Percentiles rank a stretch among this genome's conserved stretches.
Conservation (phyloP, 2,113 vertebrate genomes). For the Macrotus californicus region DNA sequence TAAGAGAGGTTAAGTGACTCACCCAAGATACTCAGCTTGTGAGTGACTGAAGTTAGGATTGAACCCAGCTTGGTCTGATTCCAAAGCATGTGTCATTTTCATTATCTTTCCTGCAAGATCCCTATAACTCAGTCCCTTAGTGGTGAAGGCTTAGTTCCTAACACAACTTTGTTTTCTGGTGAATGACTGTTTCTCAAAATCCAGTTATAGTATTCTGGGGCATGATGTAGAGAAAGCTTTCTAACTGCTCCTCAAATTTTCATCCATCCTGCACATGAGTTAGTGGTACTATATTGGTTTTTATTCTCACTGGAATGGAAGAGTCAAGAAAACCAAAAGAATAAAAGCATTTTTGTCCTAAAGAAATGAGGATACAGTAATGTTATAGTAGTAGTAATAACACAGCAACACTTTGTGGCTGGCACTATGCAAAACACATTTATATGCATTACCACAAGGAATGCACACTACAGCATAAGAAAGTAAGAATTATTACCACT, state of each 20-base stretch:
- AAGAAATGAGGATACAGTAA: not conserved
- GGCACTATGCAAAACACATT: not conserved
- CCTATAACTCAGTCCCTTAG: not conserved
- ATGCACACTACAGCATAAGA: not conserved
- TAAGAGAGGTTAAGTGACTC: not conserved
- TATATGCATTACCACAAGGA: not conserved
- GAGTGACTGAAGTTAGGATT: not conserved
- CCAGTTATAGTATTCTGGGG: not conserved
- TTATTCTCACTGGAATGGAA: not conserved
- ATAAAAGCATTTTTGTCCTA: not conserved
- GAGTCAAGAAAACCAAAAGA: not conserved
- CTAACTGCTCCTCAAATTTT: not conserved
- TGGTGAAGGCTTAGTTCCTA: not conserved
- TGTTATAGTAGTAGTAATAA: not conserved
- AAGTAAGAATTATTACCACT: not conserved
- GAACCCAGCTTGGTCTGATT: not conserved
- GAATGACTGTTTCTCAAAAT: not conserved
- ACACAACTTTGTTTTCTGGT: not conserved
- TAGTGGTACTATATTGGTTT: accelerated
- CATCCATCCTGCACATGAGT: not conserved
- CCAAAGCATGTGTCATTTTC: not conserved
- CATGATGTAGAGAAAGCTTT: not conserved
- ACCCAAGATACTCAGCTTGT: not conserved
- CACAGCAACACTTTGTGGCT: not conserved
- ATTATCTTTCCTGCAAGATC: not conserved